Percentiles rank a stretch among this genome's conserved stretches.
phyloP scores from a whole-genome alignment of 1,140 invertebrate species.

The Campoletis sonorensis region DNA sequence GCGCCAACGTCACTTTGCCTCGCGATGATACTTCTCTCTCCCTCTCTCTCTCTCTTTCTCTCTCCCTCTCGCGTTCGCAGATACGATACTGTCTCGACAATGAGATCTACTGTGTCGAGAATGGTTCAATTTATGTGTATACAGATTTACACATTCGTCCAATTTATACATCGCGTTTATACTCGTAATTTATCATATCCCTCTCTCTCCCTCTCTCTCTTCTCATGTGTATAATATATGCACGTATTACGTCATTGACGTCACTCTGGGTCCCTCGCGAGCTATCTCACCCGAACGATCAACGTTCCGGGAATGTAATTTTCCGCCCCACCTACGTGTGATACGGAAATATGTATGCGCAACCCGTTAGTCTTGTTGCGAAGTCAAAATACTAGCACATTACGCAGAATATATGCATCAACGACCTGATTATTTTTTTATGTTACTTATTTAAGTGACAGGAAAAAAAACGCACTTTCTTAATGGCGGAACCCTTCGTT shows the following conservation, averaged over 20 bases:
- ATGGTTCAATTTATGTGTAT: not conserved
- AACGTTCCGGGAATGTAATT: constrained; percentile 43
- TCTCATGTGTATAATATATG: not conserved
- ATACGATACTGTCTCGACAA: not conserved
- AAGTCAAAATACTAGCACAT: constrained; percentile 7
- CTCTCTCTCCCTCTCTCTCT: not conserved
- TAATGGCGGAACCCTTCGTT: no score
- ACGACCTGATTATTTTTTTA: constrained; percentile 15
- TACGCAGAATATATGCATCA: constrained; percentile 11
- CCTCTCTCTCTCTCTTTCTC: no score
- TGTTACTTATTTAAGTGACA: not conserved
- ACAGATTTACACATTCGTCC: not conserved
- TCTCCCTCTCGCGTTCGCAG: not conserved
- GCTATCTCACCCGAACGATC: constrained; percentile 33
- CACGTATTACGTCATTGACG: constrained; percentile 34
- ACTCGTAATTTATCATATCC: not conserved
- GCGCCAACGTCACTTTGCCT: not conserved
- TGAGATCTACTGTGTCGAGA: constrained; percentile 23
- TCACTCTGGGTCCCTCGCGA: constrained; percentile 11
- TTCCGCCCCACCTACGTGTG: constrained; percentile 41
- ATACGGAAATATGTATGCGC: constrained; percentile 23
- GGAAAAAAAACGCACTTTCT: not conserved
- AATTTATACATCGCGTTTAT: not conserved
- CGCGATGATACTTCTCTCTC: not conserved
- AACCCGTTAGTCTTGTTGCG: not conserved